phyloP scores from a whole-genome alignment of 2,888 invertebrate genomes.

The Octodonta nipae region DNA sequence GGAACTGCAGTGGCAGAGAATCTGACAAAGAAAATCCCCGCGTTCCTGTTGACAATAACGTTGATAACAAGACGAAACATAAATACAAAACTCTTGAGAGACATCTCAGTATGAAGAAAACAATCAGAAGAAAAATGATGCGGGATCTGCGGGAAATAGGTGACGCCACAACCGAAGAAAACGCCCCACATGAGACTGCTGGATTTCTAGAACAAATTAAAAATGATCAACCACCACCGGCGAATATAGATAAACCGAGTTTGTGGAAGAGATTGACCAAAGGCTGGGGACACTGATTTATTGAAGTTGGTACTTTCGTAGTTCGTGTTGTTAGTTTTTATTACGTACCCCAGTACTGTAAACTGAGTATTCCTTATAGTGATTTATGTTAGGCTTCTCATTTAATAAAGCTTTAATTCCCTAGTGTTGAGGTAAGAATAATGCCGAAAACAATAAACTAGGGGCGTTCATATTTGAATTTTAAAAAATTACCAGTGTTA shows the following conservation, averaged over 20 bases:
- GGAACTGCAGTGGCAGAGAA: constrained; percentile 23
- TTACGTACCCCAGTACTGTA: too few species aligned
- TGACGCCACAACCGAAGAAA: constrained; percentile 27
- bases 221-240: constrained; percentile 34
- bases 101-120: constrained; percentile 77
- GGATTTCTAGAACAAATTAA: constrained; percentile 36
- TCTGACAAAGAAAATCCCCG: constrained; percentile 34
- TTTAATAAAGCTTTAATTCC: too few species aligned
- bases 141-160: constrained; percentile 58
- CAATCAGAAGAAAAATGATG: constrained; percentile 74
- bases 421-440: too few species aligned
- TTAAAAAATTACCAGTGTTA: too few species aligned
- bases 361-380: too few species aligned
- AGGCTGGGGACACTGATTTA: too few species aligned
- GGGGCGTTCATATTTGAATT: too few species aligned
- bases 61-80: constrained; percentile 48
- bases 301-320: too few species aligned
- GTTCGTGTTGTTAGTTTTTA: too few species aligned
- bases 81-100: constrained; percentile 64
- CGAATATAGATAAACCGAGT: constrained; percentile 36
- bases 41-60: constrained; percentile 40
- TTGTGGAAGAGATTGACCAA: constrained; percentile 36
- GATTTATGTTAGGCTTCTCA: too few species aligned
- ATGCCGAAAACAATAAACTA: too few species aligned
- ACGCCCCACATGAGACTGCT: constrained; percentile 23